Evolutionary conservation across 1,140 invertebrate genomes (phyloP).

Genomic region (Vollenhovia emeryi): DNA sequence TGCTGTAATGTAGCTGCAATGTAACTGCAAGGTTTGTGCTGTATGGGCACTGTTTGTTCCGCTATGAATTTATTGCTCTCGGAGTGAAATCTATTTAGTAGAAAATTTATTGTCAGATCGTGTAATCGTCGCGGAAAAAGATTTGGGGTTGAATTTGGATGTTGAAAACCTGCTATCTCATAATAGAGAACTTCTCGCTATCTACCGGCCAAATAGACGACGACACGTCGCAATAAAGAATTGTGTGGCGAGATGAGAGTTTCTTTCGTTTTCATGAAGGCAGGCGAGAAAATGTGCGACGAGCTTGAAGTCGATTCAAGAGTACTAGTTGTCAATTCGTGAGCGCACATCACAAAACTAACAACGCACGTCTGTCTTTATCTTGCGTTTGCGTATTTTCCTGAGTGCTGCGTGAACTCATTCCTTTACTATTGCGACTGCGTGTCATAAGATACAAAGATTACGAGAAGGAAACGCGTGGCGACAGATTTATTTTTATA

Average conservation of each 20-base stretch:
- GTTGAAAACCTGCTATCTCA: too few relatives aligned
- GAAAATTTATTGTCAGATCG: too few relatives aligned
- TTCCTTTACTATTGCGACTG: constrained; percentile 37
- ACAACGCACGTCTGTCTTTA: neutral
- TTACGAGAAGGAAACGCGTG: constrained; percentile 16
- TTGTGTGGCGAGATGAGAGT: neutral
- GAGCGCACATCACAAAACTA: neutral
- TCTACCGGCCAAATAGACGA: neutral
- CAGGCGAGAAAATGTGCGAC: neutral
- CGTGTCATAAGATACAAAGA: constrained; percentile 29
- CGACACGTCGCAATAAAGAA: neutral
- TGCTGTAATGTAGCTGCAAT: too few relatives aligned
- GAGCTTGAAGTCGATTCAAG: neutral
- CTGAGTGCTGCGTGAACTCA: constrained; percentile 26
- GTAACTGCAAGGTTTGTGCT: too few relatives aligned
- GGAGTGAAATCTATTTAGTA: too few relatives aligned
- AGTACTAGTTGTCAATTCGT: constrained; percentile 23
- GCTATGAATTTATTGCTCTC: too few relatives aligned
- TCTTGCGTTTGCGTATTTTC: constrained; percentile 14
- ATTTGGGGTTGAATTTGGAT: too few relatives aligned
- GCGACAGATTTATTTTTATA: constrained; percentile 66
- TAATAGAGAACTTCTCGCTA: too few relatives aligned
- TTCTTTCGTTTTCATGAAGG: neutral
- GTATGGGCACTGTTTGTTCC: too few relatives aligned
- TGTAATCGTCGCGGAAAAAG: too few relatives aligned